phyloP scores from a whole-genome alignment of 2,888 invertebrate species.

The Hemicrepidius hirtus region DNA sequence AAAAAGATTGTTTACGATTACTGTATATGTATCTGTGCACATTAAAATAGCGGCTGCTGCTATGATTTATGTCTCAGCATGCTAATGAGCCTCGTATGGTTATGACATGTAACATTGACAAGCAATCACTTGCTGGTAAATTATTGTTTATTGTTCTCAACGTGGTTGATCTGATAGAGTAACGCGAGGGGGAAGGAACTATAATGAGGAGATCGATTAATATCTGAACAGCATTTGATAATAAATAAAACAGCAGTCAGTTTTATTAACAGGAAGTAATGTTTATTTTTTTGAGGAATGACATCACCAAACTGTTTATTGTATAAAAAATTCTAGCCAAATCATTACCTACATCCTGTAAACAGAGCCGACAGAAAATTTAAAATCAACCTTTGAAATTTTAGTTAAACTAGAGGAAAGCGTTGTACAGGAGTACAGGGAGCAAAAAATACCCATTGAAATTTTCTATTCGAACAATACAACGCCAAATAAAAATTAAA shows the following conservation, averaged over 20 bases:
- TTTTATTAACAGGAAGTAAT: too few relatives aligned
- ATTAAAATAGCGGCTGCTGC: slow-evolving; percentile 41
- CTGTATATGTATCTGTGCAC: slow-evolving; percentile 32
- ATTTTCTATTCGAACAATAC: too few relatives aligned
- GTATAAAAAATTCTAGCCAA: background rate
- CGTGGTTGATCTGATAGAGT: slow-evolving; percentile 46
- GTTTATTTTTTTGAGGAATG: too few relatives aligned
- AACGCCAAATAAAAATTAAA: too few relatives aligned
- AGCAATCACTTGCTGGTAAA: slow-evolving; percentile 57
- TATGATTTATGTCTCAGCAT: slow-evolving; percentile 57
- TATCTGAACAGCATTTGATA: background rate
- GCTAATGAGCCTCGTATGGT: slow-evolving; percentile 55
- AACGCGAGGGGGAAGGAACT: slow-evolving; percentile 39
- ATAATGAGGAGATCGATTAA: slow-evolving; percentile 12
- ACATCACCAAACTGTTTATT: too few relatives aligned
- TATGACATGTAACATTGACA: slow-evolving; percentile 57
- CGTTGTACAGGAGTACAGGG: too few relatives aligned
- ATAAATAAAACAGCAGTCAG: too few relatives aligned
- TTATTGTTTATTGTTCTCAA: slow-evolving; percentile 59
- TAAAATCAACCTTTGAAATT: too few relatives aligned
- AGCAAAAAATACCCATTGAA: too few relatives aligned
- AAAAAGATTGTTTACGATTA: slow-evolving; percentile 41
- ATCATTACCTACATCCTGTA: slow-evolving; percentile 3
- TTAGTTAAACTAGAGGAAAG: too few relatives aligned
- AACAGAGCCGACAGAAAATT: background rate